Conservation (phyloP, 1,140 invertebrate genomes). For the Sweltsa coloradensis region DNA sequence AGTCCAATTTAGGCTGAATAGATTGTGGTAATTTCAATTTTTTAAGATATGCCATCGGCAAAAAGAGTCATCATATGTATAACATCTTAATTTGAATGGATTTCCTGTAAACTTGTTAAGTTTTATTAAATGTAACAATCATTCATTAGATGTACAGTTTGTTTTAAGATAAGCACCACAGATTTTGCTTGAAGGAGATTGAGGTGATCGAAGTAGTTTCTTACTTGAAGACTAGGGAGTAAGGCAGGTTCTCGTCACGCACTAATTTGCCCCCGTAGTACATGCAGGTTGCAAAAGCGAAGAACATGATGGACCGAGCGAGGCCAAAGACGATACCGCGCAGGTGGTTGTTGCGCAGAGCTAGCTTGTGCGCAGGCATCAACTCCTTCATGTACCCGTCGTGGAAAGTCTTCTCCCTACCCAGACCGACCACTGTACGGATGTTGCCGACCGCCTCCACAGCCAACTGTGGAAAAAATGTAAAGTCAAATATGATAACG, state of each 20-base stretch:
- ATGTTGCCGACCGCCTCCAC: conserved; percentile 40
- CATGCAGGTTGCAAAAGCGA: conserved; percentile 36
- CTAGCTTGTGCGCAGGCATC: conserved; percentile 15
- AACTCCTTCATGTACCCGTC: conserved; percentile 23
- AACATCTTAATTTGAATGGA: neutral
- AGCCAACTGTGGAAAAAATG: conserved; percentile 27
- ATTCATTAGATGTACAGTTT: neutral
- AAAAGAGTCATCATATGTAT: neutral
- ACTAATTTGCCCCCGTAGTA: conserved; percentile 39
- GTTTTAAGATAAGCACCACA: neutral
- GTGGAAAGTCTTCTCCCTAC: conserved; percentile 32
- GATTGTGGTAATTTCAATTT: neutral
- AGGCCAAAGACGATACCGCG: conserved; percentile 34
- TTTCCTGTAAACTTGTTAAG: neutral
- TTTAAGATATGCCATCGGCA: neutral
- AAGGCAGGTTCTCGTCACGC: conserved; percentile 25
- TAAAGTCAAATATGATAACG: neutral
- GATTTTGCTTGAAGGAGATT: neutral
- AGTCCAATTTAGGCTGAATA: neutral
- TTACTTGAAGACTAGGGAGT: conserved; percentile 36
- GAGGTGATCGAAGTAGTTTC: conserved; percentile 8
- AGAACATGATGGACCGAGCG: conserved; percentile 33
- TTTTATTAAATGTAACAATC: neutral
- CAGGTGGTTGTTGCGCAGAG: conserved; percentile 24
- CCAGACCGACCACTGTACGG: conserved; percentile 37